Evolutionary conservation across 2,888 invertebrate genomes (phyloP), one percentile per base, ranked within the genome.

Genomic region (Epistrophe eligans): DNA sequence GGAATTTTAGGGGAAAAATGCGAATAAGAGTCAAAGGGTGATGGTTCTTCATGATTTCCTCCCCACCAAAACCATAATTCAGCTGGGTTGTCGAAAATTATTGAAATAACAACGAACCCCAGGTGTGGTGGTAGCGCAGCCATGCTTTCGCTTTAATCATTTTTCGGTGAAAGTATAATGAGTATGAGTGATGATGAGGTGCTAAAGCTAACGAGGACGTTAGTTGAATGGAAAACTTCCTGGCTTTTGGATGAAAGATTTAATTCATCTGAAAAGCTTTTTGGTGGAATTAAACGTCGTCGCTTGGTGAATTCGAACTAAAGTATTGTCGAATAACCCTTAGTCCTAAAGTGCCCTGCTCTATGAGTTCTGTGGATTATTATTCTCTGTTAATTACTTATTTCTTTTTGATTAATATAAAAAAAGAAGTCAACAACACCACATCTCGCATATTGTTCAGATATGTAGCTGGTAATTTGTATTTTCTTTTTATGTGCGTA

Each of bases 151-250:
- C 24, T 81, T 81, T 76, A 81, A 81, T 81, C 81, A 81, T 70
- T 76, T 77, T 71, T 64, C 76, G 66, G 66, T 71, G 76, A 77
- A 76, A 13, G 76, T 71, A 81, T 81, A 81, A 81, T 81, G 64
- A 81, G 32, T 77, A 55, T 77, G 57, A 77, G 19, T 77, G 62
- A 64, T 81, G 70, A 71, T 64, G 76, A 60, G 15, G 5, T 40
- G 19, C 9, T 45, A 15, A 32, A n/a, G n/a, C 15, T 11, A 5
- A n/a, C 7, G 28, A 38, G 19, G 8, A 28, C 19, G 57, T 45
- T 15, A 62, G 13, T 40, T 35, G 28, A 58, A 70, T 15, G 60
- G 19, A 48, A n/a, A 79, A 70, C 38, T 50, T 64, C 52, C 50
- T 50, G 58, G 28, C 28, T 32, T 38, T 66, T 48, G n/a, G n/a